Conservation (phyloP, 1,140 invertebrate genomes). For the Drosophila nikananu region DNA sequence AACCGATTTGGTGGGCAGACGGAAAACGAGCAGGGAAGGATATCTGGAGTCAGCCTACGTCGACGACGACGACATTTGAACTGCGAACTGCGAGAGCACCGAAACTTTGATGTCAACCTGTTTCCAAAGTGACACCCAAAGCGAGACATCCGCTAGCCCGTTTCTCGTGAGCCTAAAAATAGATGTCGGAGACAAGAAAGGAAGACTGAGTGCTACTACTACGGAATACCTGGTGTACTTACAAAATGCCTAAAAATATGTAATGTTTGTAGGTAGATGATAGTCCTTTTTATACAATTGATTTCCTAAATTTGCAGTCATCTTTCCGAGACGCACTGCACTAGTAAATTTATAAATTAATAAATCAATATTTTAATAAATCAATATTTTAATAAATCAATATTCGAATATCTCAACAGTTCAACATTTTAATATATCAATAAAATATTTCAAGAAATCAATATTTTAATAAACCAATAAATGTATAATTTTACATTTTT, state of each 20-base stretch:
- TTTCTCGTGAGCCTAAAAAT: conserved; percentile 31
- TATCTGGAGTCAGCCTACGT: conserved; percentile 3
- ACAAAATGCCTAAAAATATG: too few species aligned
- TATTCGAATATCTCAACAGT: too few species aligned
- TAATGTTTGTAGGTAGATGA: neutral
- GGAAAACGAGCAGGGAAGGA: conserved; percentile 8
- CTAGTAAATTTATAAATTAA: too few species aligned
- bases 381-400: too few species aligned
- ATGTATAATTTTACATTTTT: too few species aligned
- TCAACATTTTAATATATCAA: too few species aligned
- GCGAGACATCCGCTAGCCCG: conserved; percentile 31
- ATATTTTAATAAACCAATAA: too few species aligned
- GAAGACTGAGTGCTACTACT: neutral
- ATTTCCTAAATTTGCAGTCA: neutral
- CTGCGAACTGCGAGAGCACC: conserved; percentile 35
- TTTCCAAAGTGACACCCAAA: conserved; percentile 64
- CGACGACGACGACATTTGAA: conserved; percentile 58
- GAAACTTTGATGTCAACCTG: conserved; percentile 73
- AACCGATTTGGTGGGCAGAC: conserved; percentile 24
- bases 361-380: too few species aligned
- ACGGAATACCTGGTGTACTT: neutral
- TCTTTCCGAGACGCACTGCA: too few species aligned
- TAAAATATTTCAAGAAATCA: too few species aligned
- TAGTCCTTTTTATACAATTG: neutral
- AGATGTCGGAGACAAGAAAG: conserved; percentile 1